A percentile compares a stretch with the other conserved stretches of the same genome.
phyloP scores from a whole-genome alignment of 1,140 invertebrate genomes.

The Homalodisca vitripennis region DNA sequence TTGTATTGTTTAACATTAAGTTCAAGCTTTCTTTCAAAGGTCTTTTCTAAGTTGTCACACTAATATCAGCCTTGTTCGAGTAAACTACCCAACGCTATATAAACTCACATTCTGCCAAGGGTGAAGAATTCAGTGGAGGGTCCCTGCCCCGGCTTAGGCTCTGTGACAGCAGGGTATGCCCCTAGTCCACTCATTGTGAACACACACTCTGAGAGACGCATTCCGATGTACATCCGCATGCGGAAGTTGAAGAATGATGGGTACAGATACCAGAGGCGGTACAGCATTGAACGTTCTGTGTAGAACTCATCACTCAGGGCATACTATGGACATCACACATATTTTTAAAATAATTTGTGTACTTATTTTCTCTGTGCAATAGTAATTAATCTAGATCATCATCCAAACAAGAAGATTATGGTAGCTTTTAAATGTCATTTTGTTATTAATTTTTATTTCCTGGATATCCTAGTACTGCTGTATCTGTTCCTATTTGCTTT shows the following conservation, averaged over 20 bases:
- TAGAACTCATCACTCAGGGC: slow-evolving; percentile 65
- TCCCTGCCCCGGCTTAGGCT: slow-evolving; percentile 75
- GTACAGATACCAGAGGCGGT: slow-evolving; percentile 81
- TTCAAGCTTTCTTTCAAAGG: no score
- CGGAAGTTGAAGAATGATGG: slow-evolving; percentile 86
- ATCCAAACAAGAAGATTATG: no score
- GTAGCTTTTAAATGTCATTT: no score
- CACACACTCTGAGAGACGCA: slow-evolving; percentile 87
- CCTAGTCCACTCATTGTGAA: slow-evolving; percentile 88
- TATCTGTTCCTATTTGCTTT: no score
- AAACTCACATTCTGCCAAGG: slow-evolving; percentile 35
- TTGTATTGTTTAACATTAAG: no score
- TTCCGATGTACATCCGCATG: slow-evolving; percentile 85
- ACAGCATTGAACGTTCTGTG: slow-evolving; percentile 63
- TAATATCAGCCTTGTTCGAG: neutral
- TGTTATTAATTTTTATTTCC: no score
- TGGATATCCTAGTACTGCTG: no score
- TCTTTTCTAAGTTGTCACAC: neutral
- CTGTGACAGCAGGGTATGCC: slow-evolving; percentile 75
- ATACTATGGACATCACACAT: no score
- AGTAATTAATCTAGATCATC: no score
- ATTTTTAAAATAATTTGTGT: no score
- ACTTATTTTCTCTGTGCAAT: no score
- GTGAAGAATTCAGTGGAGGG: slow-evolving; percentile 51
- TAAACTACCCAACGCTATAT: neutral